Evolutionary conservation across 2,113 vertebrate genomes (phyloP).

Genomic region (Pyrgilauda ruficollis): DNA sequence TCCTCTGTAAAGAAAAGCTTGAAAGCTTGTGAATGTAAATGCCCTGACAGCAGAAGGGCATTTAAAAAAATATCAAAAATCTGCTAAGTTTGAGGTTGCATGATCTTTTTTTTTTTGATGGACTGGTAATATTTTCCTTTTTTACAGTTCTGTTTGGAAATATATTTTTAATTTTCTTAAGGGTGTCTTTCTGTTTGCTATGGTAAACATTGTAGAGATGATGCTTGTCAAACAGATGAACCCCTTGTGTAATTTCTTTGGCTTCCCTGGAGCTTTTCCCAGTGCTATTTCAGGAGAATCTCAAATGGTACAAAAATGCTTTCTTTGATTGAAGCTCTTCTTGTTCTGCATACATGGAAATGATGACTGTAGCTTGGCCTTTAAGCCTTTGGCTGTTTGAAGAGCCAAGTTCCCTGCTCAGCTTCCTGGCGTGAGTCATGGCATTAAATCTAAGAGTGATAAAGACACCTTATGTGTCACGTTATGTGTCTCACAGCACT

Average conservation of each 20-base stretch:
- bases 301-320: not conserved
- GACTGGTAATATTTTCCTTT: not conserved
- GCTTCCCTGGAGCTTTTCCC: conserved; percentile 15
- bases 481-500: not conserved
- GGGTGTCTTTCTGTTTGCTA: not conserved
- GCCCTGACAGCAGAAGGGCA: not conserved
- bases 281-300: not conserved
- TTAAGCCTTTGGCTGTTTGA: not conserved
- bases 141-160: not conserved
- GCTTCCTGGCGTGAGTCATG: not conserved
- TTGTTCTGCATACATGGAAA: not conserved
- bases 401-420: not conserved
- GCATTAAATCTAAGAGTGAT: not conserved
- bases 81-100: not conserved
- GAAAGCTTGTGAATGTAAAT: not conserved
- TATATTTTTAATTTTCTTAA: not conserved
- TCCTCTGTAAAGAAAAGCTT: not conserved
- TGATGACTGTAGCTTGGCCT: not conserved
- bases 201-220: not conserved
- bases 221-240: conserved; percentile 9
- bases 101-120: not conserved
- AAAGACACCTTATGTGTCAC: not conserved
- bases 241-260: not conserved
- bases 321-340: not conserved
- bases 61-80: not conserved